A percentile compares a stretch with the other conserved stretches of the same genome.
These are phyloP conservation scores for Nothoprocta perdicaria DNA, from an alignment of 2,113 vertebrate genomes.

Conservation along the genomic window DNA sequence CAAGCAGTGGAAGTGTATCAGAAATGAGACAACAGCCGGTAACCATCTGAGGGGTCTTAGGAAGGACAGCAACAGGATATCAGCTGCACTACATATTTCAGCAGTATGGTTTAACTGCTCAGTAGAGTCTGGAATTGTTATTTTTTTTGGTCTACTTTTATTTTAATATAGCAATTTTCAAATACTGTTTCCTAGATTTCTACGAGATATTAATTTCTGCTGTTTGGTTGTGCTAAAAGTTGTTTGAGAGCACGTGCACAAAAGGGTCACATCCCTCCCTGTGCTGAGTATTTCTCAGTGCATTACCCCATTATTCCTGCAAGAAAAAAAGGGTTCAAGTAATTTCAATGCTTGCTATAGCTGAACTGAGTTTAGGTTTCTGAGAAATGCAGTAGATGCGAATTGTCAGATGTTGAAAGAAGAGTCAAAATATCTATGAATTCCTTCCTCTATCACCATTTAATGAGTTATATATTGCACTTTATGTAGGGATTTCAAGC, in stretches of 20 bases:
- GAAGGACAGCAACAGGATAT: too few relatives aligned
- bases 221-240: not conserved
- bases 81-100: not conserved
- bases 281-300: not conserved
- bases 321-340: not conserved
- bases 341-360: not conserved
- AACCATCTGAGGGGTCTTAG: not conserved
- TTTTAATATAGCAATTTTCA: not conserved
- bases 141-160: not conserved
- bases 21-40: not conserved
- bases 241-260: not conserved
- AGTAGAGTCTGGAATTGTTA: not conserved
- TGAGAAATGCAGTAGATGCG: not conserved
- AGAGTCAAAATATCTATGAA: not conserved
- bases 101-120: not conserved
- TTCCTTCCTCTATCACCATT: not conserved
- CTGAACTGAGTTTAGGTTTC: not conserved
- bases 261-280: not conserved
- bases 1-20: not conserved
- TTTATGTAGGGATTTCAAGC: constrained; percentile 23
- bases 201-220: not conserved
- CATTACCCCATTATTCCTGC: not conserved
- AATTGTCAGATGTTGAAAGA: not conserved
- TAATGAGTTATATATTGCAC: constrained; percentile 1
- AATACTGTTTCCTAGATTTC: not conserved